Evolutionary conservation across 2,113 vertebrate genomes (phyloP), one percentile per base, ranked within the genome.

Genomic region (Octodon degus): DNA sequence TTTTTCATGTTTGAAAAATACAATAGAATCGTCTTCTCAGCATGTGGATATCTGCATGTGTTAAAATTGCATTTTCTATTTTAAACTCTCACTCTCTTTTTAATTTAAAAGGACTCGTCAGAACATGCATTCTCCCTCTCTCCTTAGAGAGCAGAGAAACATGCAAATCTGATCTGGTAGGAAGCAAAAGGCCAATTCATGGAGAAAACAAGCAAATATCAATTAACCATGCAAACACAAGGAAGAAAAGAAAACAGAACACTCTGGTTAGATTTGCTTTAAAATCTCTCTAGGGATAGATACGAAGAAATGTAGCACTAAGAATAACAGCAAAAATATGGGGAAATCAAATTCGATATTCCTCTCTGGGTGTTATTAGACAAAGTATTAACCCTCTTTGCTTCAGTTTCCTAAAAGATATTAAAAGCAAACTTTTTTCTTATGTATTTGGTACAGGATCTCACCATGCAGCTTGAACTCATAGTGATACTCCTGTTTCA

Each of bases 11-110:
- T 97, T 91, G 55, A 96, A 94, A 97, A 95, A 89, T 89, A 97
- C 96, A 97, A 94, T 95, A 93, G 94, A 96, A 95, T 93, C 92
- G 74, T 91, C 89, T 97, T 86, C 96, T 91, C 96, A 95, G 93
- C 96, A 97, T 93, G 95, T 77, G 70, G 87, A 96, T 95, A 97
- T 97, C 88, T 96, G 94, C 90, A 84, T 97, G 96, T 95, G 96
- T 98, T 96, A 96, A 96, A 98, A 96, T 96, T 95, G 70, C 95
- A 95, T 92, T 94, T 96, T 97, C 95, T 97, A 97, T 97, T 98
- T 98, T 96, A 96, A 96, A 97, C 82, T 96, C 63, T 12, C 72
- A 53, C 47, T 86, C 72, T 84, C 84, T 89, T 96, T 97, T 95
- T 96, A 91, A 96, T 96, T 97, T 97, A 96, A 93, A 86, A 89